These are phyloP conservation scores for Vanessa cardui DNA, from an alignment of 2,888 invertebrate genomes.

Conservation along the genomic window DNA sequence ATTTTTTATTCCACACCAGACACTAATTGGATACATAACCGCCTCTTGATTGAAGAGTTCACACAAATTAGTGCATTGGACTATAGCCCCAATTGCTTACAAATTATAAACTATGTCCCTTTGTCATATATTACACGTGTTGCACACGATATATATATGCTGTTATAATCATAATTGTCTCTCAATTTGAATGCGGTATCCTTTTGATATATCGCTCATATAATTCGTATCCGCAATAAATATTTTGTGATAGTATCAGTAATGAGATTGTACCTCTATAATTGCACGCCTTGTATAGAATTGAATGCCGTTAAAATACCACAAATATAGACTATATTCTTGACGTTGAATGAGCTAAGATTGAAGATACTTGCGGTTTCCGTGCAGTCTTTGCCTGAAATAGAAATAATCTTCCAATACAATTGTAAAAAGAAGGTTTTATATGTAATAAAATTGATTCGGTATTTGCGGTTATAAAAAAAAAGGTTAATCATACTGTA, in stretches of 20 bases:
- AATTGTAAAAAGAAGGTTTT: too few species aligned
- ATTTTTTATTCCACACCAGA: conserved; percentile 3
- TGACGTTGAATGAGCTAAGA: too few species aligned
- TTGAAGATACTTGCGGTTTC: too few species aligned
- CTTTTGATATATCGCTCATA: conserved; percentile 12
- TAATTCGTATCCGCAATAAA: conserved; percentile 6
- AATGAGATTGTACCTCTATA: conserved; percentile 3
- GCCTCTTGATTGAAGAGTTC: background rate
- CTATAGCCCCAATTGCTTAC: background rate
- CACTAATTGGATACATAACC: conserved; percentile 13
- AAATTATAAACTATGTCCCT: background rate
- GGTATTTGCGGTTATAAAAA: too few species aligned
- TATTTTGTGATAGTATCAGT: conserved; percentile 14
- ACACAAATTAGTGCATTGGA: background rate
- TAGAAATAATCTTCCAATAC: too few species aligned
- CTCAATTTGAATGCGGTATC: conserved; percentile 10
- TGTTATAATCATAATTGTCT: conserved; percentile 6
- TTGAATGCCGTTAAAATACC: background rate
- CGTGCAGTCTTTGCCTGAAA: too few species aligned
- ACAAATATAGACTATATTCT: background rate
- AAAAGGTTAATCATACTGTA: too few species aligned
- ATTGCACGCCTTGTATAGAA: conserved; percentile 6
- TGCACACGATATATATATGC: background rate
- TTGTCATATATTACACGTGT: background rate
- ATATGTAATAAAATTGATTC: too few species aligned